These are phyloP conservation scores for Eira barbara DNA, from an alignment of 2,113 vertebrate genomes.

Conservation along the genomic window DNA sequence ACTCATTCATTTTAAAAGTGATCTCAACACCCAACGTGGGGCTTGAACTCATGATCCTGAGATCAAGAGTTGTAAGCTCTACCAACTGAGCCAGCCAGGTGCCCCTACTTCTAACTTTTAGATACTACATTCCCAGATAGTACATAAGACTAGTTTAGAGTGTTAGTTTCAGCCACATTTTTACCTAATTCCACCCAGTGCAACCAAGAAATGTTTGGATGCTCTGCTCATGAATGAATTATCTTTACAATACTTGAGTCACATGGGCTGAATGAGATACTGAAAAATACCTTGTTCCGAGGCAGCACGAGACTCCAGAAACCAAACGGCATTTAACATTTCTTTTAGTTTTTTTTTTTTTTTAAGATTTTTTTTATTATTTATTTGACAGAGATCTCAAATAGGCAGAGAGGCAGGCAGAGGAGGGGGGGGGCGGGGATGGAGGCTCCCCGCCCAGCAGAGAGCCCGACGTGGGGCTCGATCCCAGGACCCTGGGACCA, in stretches of 20 bases:
- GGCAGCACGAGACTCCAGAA: not conserved
- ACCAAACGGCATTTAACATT: not conserved
- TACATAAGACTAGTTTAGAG: not conserved
- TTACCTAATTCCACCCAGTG: not conserved
- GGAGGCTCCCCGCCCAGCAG: too few species aligned
- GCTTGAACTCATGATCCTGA: not conserved
- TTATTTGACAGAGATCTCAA: too few species aligned
- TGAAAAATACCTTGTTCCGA: not conserved
- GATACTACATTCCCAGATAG: not conserved
- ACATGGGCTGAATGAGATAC: not conserved
- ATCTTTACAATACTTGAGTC: not conserved
- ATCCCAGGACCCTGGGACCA: too few species aligned
- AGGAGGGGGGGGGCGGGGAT: accelerated
- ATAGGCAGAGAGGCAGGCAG: too few species aligned
- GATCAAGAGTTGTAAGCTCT: not conserved
- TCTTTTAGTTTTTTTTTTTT: not conserved
- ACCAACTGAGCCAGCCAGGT: not conserved
- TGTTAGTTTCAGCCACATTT: not conserved
- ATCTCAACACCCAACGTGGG: not conserved
- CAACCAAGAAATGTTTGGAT: not conserved
- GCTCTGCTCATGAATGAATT: not conserved
- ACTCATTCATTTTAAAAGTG: not conserved
- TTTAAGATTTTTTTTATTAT: too few species aligned
- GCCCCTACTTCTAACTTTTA: not conserved
- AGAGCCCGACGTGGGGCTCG: too few species aligned